Conservation (phyloP, 2,888 invertebrate genomes). For the Ichneumon xanthorius region DNA sequence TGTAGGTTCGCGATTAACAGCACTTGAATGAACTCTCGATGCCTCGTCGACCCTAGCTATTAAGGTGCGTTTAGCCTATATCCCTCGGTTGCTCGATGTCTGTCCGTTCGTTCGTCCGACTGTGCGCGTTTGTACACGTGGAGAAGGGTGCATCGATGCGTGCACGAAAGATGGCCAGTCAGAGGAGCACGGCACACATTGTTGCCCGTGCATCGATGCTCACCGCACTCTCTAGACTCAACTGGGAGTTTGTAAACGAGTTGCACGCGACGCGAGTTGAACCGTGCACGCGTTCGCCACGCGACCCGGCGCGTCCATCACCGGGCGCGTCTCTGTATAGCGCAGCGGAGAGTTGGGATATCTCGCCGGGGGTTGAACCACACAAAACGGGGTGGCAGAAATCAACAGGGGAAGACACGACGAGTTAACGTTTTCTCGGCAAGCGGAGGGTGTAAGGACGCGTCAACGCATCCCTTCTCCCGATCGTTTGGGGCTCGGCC, state of each 20-base stretch:
- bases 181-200: conserved; percentile 27
- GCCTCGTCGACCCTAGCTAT: conserved; percentile 46
- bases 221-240: conserved; percentile 60
- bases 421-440: conserved; percentile 27
- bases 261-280: conserved; percentile 74
- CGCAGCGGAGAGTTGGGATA: conserved; percentile 24
- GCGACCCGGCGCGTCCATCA: conserved; percentile 71
- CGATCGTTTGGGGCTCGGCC: conserved; percentile 1
- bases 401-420: conserved; percentile 18
- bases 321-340: conserved; percentile 11
- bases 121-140: conserved; percentile 5
- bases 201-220: conserved; percentile 56
- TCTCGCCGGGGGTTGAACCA: conserved; percentile 9
- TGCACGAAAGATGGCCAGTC: conserved; percentile 72
- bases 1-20: too few relatives aligned
- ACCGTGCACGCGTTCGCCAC: conserved; percentile 77
- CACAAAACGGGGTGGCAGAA: conserved; percentile 31
- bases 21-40: conserved; percentile 18
- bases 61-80: conserved; percentile 62
- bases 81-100: conserved; percentile 4
- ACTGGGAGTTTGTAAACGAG: conserved; percentile 69
- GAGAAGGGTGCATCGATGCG: conserved; percentile 74
- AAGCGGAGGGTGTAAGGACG: conserved; percentile 30
- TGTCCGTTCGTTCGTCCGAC: not conserved
- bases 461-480: conserved; percentile 42